Percentiles rank a stretch among this genome's conserved stretches.
phyloP scores from a whole-genome alignment of 2,888 invertebrate species.

The Stenodema calcarata region DNA sequence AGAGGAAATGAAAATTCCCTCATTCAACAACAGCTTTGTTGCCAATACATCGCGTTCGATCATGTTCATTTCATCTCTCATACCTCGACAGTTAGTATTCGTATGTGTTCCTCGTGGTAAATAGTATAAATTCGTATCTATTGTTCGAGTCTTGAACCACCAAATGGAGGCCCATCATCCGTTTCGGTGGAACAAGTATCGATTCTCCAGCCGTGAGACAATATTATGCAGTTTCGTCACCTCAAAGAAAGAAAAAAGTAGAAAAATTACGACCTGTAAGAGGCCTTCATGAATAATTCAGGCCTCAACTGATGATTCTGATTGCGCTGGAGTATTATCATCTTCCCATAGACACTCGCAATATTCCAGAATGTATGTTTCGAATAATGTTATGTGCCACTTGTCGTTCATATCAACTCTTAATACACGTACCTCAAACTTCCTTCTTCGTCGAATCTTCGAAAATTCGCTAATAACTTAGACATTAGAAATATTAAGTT shows the following conservation, averaged over 20 bases:
- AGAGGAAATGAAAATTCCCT: too few relatives aligned
- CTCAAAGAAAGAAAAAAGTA: background rate
- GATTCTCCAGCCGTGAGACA: background rate
- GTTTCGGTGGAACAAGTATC: background rate
- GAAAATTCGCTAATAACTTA: too few relatives aligned
- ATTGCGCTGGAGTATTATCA: background rate
- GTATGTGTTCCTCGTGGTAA: too few relatives aligned
- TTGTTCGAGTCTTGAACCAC: too few relatives aligned
- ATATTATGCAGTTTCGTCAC: background rate
- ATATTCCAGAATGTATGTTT: background rate
- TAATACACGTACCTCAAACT: too few relatives aligned
- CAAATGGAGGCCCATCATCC: background rate
- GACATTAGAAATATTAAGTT: too few relatives aligned
- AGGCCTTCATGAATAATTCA: background rate
- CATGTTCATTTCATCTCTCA: too few relatives aligned
- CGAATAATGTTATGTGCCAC: background rate
- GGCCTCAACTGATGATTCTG: background rate
- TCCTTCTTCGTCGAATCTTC: too few relatives aligned
- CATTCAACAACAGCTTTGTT: too few relatives aligned
- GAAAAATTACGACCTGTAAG: background rate
- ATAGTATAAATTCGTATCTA: too few relatives aligned
- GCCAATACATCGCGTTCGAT: too few relatives aligned
- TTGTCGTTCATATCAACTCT: background rate
- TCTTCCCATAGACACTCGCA: background rate
- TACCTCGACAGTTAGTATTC: too few relatives aligned